Evolutionary conservation across 2,888 invertebrate genomes (phyloP), one percentile per base, ranked within the genome.

Genomic region (Spilosoma lubricipeda): DNA sequence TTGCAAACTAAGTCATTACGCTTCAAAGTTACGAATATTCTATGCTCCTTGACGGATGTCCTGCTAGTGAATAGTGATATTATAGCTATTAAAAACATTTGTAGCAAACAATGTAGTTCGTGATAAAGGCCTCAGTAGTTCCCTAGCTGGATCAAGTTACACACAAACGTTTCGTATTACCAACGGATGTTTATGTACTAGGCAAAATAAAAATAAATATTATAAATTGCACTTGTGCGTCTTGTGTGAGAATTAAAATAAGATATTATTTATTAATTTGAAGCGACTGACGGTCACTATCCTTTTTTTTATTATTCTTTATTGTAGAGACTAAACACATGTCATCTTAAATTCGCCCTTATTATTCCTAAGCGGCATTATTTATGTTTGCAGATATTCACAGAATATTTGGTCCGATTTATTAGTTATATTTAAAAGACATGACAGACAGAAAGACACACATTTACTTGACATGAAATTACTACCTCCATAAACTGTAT

Each of bases 161-260:
- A 70, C 23, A 30, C 70, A 23, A 45, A 11, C 63, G 70, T 30
- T 70, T 70, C 39, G n/a, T 2, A 63, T 63, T 70, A 70, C 70
- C 45, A 33, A n/a, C 18, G 18, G 3, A 33, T 36, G 8, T 36
- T n/a, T n/a, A 67, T n/a, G 48, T 33, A 56, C 36, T 11, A 48
- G 9, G 33, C 67, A 20, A 33, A 33, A 33, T 20, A 23, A 20
- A 45, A 20, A n/a, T 39, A 15, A 27, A 3, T 39, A n/a, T 36
- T 66, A 23, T 63, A 27, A n/a, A 63, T 30, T 7, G 63, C 18
- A 63, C 30, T 18, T 63, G 5, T 8, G 13, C 59, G 13, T 27
- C 27, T 59, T 56, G 0, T 23, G 9, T 56, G n/a, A n/a, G 52
- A 7, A n/a, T 56, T 56, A 9, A 9, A 23, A 8, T n/a, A 56